Evolutionary conservation across 2,797 vertebrate species (phyloP).

Genomic region (Varecia variegata): DNA sequence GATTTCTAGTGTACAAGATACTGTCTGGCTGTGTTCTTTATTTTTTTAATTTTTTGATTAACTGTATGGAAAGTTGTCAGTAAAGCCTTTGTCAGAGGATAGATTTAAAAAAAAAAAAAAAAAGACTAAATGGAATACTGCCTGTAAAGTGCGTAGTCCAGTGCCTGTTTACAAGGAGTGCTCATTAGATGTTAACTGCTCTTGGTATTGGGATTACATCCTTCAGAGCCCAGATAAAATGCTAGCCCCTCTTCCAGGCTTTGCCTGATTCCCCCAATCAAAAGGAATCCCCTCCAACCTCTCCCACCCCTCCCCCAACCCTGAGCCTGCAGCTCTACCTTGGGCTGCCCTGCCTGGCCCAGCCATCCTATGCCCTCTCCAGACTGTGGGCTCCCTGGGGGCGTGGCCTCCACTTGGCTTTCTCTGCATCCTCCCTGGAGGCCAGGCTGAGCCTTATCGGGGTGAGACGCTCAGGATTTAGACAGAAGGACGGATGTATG

Average conservation of each 20-base stretch:
- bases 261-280: neutral
- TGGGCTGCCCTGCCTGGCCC: neutral
- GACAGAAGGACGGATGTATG: neutral
- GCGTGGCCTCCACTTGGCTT: neutral
- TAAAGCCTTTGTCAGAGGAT: conserved; percentile 89
- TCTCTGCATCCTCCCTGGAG: neutral
- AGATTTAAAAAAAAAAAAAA: too few relatives aligned
- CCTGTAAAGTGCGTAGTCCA: neutral
- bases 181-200: neutral
- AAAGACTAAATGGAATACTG: neutral
- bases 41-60: conserved; percentile 85
- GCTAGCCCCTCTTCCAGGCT: neutral
- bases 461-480: neutral
- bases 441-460: neutral
- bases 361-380: neutral
- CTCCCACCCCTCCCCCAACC: neutral
- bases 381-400: neutral
- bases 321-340: neutral
- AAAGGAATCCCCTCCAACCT: neutral
- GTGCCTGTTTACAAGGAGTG: neutral
- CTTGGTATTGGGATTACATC: neutral
- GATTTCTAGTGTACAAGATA: conserved; percentile 85
- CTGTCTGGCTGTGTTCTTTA: conserved; percentile 87
- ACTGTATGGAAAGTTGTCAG: conserved; percentile 89
- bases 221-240: neutral